Evolutionary conservation across 2,113 vertebrate species (phyloP).

Genomic region (Oxygymnocypris stewartii): DNA sequence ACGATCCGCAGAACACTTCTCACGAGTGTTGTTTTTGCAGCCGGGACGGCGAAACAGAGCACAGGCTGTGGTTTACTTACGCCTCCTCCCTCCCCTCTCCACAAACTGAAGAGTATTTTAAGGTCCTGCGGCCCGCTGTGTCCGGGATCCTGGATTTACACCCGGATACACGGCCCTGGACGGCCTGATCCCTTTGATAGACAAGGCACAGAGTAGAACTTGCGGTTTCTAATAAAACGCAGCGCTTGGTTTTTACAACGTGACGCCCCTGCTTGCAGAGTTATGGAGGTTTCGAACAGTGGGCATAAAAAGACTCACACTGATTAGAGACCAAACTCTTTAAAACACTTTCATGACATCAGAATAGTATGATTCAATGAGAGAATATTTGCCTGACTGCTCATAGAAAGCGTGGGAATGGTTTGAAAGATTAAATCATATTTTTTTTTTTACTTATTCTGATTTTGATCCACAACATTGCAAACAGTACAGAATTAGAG

Average conservation of each 20-base stretch:
- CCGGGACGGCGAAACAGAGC: slow-evolving; percentile 54
- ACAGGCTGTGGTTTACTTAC: slow-evolving; percentile 21
- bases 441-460: not conserved
- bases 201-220: slow-evolving; percentile 61
- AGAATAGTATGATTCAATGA: not conserved
- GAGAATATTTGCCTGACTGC: not conserved
- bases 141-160: slow-evolving; percentile 54
- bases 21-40: slow-evolving; percentile 76
- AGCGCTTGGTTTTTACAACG: slow-evolving; percentile 53
- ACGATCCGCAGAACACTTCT: slow-evolving; percentile 77
- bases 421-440: not conserved
- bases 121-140: slow-evolving; percentile 58
- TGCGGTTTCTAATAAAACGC: slow-evolving; percentile 64
- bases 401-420: not conserved
- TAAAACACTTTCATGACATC: not conserved
- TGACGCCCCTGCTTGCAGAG: slow-evolving; percentile 57
- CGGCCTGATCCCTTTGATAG: slow-evolving; percentile 61
- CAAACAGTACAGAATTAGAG: too few relatives aligned
- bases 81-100: not conserved
- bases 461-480: too few relatives aligned
- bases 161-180: slow-evolving; percentile 25
- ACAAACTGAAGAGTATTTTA: slow-evolving; percentile 44
- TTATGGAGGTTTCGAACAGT: not conserved
- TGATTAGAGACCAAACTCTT: not conserved
- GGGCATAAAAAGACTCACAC: not conserved